Base-by-base conservation (phyloP, 1,140 invertebrate species). In the Campoletis sonorensis region DNA sequence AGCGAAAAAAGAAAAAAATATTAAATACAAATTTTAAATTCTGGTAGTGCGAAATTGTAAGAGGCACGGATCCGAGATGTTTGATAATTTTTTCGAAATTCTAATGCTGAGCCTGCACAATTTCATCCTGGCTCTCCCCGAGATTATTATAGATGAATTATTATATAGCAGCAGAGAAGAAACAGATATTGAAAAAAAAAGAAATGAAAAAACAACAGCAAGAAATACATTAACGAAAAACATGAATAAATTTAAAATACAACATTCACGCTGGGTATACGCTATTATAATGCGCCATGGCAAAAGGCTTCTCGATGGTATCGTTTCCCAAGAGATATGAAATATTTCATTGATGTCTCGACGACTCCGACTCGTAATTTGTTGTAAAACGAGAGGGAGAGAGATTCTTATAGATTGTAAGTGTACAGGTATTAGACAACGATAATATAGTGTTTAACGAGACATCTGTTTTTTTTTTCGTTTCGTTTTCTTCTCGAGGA, bases 371-470 rank as follows among this genome's bases (percentile, higher is more conserved):
- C 8, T 23, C 40, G 40, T 73, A 51, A 40, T 51, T 73, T 49
- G 71, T 73, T 73, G 71, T 73, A 40, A 73, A 73, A 77, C 26
- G 40, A n/a, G 21, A 67, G 18, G n/a, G n/a, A 75, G 23, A 67
- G 84, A 79, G 86, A 45, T 88, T 87, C 84, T 83, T 58, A 73
- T 88, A 88, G 86, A 79, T 88, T 85, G 67, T 90, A 89, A 89
- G 87, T 89, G 89, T 90, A 90, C 89, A 90, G 86, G 79, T 79
- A 85, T 83, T 86, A 82, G 82, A 82, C 61, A 79, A 84, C 72
- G 64, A 85, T 81, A 61, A 58, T 23, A 58, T 58, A 58, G 18
- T n/a, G 21, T 86, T 81, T 16, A 80, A 71, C n/a, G 71, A 73
- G 71, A 73, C 71, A 40, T 49, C 16, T 49, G 10, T 58, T 58